These are phyloP conservation scores for Oasisia sp. DNA, from an alignment of 2,888 invertebrate genomes.

Conservation along the genomic window DNA sequence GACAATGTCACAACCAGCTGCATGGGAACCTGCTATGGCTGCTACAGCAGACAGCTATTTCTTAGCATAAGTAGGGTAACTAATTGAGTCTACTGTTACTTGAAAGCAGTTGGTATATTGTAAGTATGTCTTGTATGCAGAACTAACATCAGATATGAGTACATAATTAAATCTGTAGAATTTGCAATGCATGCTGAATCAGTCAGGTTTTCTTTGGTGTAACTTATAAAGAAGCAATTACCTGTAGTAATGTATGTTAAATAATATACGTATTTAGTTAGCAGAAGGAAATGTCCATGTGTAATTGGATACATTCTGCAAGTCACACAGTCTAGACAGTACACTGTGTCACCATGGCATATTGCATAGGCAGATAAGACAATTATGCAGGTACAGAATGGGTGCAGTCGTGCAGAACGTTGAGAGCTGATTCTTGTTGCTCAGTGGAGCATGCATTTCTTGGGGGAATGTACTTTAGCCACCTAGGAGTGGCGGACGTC, in stretches of 20 bases:
- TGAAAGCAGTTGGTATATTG: not conserved
- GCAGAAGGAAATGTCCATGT: not conserved
- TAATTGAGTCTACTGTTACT: not conserved
- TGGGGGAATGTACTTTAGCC: not conserved
- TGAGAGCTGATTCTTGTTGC: not conserved
- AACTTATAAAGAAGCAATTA: not conserved
- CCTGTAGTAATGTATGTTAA: too few relatives aligned
- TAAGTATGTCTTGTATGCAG: not conserved
- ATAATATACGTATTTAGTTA: not conserved
- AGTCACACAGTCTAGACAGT: not conserved
- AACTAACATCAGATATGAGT: not conserved
- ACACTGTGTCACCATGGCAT: too few relatives aligned
- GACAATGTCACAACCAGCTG: not conserved
- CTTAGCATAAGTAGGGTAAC: not conserved
- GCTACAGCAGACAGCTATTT: not conserved
- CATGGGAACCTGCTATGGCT: not conserved
- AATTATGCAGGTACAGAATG: not conserved
- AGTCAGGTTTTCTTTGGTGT: not conserved
- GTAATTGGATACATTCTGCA: conserved; percentile 13
- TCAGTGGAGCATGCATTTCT: not conserved
- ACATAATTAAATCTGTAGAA: not conserved
- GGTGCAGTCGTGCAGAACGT: not conserved
- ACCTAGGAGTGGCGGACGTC: not conserved
- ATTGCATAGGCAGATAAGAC: not conserved
- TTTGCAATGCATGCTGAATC: not conserved